A percentile compares a stretch with the other conserved stretches of the same genome.
These are phyloP conservation scores for Halcyon malimbica DNA, from an alignment of 2,113 vertebrate species.

Conservation along the genomic window DNA sequence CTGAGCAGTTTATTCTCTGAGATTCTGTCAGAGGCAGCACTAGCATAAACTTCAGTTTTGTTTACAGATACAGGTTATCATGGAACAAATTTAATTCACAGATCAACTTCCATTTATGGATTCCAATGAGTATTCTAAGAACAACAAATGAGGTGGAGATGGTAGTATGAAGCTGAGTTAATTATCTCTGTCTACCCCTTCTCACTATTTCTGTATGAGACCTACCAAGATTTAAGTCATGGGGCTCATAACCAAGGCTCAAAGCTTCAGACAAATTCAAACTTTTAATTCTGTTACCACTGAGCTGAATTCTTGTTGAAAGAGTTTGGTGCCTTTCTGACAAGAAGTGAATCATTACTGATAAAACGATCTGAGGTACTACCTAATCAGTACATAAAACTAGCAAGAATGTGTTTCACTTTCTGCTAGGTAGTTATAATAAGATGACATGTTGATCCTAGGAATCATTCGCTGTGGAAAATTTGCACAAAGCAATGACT, in stretches of 20 bases:
- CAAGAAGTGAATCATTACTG: not conserved
- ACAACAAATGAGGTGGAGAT: not conserved
- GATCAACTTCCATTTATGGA: not conserved
- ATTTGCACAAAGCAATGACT: not conserved
- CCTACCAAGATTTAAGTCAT: not conserved
- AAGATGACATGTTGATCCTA: not conserved
- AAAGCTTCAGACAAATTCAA: not conserved
- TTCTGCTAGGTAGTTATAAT: not conserved
- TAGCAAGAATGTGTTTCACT: not conserved
- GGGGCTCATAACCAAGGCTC: rapidly evolving
- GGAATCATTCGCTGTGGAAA: not conserved
- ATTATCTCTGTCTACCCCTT: not conserved
- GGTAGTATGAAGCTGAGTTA: not conserved
- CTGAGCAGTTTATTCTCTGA: not conserved
- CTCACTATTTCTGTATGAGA: not conserved
- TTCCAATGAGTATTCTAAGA: not conserved
- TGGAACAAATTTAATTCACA: not conserved
- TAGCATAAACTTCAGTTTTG: not conserved
- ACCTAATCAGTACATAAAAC: not conserved
- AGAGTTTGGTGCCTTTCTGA: not conserved
- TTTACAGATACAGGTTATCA: not conserved
- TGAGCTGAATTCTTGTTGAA: not conserved
- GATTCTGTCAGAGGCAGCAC: not conserved
- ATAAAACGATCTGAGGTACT: not conserved
- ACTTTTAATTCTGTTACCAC: not conserved